Conservation (phyloP, 1,140 invertebrate species). For the Sesamia nonagrioides region DNA sequence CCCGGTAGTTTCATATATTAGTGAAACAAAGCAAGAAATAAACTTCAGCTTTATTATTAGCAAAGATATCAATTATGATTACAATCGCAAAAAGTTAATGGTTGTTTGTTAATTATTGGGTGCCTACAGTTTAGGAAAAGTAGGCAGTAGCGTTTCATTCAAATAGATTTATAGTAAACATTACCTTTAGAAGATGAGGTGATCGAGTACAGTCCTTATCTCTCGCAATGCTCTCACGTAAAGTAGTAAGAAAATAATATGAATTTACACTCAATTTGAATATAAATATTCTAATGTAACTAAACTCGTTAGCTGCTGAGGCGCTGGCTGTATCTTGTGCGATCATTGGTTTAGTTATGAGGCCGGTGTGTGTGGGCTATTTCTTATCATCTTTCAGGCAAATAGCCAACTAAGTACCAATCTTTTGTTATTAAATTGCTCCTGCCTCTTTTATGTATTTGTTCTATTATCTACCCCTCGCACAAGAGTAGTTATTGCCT, state of each 20-base stretch:
- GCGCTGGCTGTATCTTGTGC: background rate
- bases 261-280: background rate
- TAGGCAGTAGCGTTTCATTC: background rate
- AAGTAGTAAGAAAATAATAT: background rate
- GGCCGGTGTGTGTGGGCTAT: conserved; percentile 7
- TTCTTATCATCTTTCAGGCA: conserved; percentile 29
- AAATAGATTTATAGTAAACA: background rate
- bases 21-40: too few species aligned
- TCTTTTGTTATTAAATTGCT: conserved; percentile 32
- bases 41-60: too few species aligned
- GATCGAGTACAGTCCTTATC: background rate
- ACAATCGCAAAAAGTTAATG: too few species aligned
- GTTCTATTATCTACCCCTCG: conserved; percentile 17
- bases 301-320: background rate
- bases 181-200: background rate
- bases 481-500: conserved; percentile 3
- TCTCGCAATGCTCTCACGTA: background rate
- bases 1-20: too few species aligned
- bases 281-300: background rate
- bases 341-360: conserved; percentile 16
- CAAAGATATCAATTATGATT: too few species aligned
- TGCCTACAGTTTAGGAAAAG: too few species aligned
- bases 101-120: too few species aligned
- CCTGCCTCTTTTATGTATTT: conserved; percentile 19
- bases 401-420: conserved; percentile 15